Evolutionary conservation across 2,113 vertebrate genomes (phyloP), one percentile per base, ranked within the genome.

Genomic region (Climacteris rufus): DNA sequence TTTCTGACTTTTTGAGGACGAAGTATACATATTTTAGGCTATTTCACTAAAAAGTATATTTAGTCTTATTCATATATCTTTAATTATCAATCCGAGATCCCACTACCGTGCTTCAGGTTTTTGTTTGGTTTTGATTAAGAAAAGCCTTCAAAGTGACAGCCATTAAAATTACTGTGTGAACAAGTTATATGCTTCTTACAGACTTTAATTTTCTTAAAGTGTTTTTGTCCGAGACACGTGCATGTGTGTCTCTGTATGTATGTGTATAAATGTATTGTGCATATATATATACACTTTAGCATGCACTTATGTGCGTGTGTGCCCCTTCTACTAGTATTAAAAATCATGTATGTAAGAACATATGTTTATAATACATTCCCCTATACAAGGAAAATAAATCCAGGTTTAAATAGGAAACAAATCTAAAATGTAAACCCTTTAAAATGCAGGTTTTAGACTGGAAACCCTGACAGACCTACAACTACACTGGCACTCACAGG

Each of bases 221-320:
- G 7, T 3, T 89, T 93, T 86, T 70, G 28, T 59, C 56, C 65
- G 37, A 92, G 37, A 72, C 0, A 0, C 49, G 3, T 57, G 27
- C 31, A 45, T 30, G 39, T 74, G 19, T 45, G 24, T 54, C 27
- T 93, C 8, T 39, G 22, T 6, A 37, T 21, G 10, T 22, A 27
- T 20, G 22, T 23, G 15, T 30, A 50, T 40, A 31, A 47, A 59
- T 11, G 24, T 25, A 60, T n/a, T 33, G 47, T 20, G 70, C 16
- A 27, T n/a, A 33, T 5, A 59, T 35, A 35, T 28, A 40, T 6
- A 44, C 18, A 49, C 0, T 70, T 68, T 33, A 8, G 7, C 11
- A 22, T 24, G 23, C 4, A 47, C 24, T 77, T 78, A n/a, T 0
- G 0, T n/a, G 31, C 22, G 68, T 13, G 4, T 37, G n/a, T 45